Percentiles rank a stretch among this genome's conserved stretches.
Conservation (phyloP, 2,797 vertebrate species). For the Hydrocynus forskahlii region DNA sequence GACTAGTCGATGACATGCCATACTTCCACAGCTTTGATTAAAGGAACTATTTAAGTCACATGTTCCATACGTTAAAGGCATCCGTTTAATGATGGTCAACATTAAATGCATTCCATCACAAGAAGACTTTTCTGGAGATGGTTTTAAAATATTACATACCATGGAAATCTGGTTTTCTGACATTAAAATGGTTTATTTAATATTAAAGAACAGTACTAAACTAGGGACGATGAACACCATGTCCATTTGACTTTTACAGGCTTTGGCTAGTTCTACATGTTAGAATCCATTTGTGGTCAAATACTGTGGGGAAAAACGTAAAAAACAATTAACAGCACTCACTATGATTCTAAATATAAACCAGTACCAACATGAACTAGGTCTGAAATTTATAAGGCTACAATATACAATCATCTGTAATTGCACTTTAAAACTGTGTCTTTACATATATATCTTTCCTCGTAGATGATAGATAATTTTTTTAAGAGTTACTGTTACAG, state of each 20-base stretch:
- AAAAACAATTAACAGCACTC: constrained; percentile 38
- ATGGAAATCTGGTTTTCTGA: not conserved
- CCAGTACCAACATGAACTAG: constrained; percentile 25
- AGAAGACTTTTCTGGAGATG: not conserved
- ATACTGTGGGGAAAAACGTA: constrained; percentile 28
- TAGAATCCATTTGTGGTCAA: constrained; percentile 26
- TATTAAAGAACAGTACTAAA: constrained; percentile 41
- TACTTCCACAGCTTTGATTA: not conserved
- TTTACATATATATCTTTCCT: not conserved
- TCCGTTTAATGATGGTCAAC: not conserved
- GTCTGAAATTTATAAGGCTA: constrained; percentile 47
- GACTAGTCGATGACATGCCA: constrained; percentile 3
- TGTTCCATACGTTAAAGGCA: no score
- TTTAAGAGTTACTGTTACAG: not conserved
- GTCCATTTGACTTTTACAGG: constrained; percentile 39
- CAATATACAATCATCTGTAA: constrained; percentile 46
- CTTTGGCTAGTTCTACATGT: constrained; percentile 44
- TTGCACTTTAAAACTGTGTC: constrained; percentile 53
- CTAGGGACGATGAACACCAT: constrained; percentile 39
- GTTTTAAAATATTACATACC: not conserved
- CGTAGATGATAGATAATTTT: not conserved
- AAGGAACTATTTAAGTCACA: not conserved
- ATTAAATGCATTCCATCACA: not conserved
- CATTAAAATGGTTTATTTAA: constrained; percentile 54
- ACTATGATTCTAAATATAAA: constrained; percentile 37